A percentile compares a stretch with the other conserved stretches of the same genome.
These are phyloP conservation scores for Lasiommata megera DNA, from an alignment of 2,888 invertebrate genomes.

Conservation along the genomic window DNA sequence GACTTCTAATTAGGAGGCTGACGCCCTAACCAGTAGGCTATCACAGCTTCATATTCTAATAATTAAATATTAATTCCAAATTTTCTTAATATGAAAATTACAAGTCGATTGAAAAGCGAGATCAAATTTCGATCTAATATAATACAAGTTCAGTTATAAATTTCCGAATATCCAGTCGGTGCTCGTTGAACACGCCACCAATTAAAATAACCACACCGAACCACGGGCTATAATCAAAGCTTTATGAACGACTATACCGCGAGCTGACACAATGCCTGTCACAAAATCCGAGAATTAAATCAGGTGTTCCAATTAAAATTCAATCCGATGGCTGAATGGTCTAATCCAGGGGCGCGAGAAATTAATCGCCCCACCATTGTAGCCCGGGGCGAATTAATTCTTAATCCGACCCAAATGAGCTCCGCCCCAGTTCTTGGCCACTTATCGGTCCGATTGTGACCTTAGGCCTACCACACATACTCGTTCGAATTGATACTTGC, in stretches of 20 bases:
- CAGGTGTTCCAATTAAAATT: conserved; percentile 71
- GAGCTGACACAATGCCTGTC: conserved; percentile 10
- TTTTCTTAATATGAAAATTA: too few species aligned
- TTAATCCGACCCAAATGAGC: conserved; percentile 60
- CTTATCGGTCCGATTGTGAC: conserved; percentile 36
- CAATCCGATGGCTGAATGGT: conserved; percentile 61
- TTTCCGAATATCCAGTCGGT: too few species aligned
- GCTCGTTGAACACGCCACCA: neutral
- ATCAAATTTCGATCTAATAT: too few species aligned
- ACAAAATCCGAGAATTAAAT: conserved; percentile 31
- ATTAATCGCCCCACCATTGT: conserved; percentile 57
- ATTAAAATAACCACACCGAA: conserved; percentile 2
- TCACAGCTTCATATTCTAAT: too few species aligned
- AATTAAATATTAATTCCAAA: too few species aligned
- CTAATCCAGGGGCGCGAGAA: conserved; percentile 53
- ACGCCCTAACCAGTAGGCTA: too few species aligned
- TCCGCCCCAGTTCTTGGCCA: conserved; percentile 47
- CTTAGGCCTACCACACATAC: neutral
- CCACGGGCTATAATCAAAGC: conserved; percentile 6
- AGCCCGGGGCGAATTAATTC: conserved; percentile 57
- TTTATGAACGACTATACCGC: conserved; percentile 12
- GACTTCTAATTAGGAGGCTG: too few species aligned
- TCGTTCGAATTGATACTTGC: neutral
- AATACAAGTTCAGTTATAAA: neutral
- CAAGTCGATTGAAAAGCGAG: too few species aligned